A percentile compares a stretch with the other conserved stretches of the same genome.
Evolutionary conservation across 2,888 invertebrate genomes (phyloP).

Genomic region (Euzophera pinguis): DNA sequence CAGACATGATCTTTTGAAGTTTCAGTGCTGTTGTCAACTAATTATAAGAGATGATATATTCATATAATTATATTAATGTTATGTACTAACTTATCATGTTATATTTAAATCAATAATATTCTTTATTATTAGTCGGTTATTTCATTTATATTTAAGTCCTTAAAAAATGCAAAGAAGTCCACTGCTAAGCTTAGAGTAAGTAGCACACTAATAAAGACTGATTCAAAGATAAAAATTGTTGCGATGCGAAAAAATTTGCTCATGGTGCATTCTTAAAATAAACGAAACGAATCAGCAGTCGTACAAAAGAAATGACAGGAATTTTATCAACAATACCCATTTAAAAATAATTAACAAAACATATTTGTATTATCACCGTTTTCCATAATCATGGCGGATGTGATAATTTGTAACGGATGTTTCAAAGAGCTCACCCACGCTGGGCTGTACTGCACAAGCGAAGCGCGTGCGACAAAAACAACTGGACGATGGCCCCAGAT

Average conservation of each 20-base stretch:
- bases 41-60: constrained; percentile 18
- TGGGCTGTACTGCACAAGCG: not conserved
- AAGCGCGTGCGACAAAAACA: not conserved
- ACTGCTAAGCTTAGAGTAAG: no score
- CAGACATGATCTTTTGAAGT: constrained; percentile 19
- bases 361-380: constrained; percentile 28
- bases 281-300: constrained; percentile 18
- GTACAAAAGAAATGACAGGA: constrained; percentile 7
- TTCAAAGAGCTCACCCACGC: constrained; percentile 24
- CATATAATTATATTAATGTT: constrained; percentile 25
- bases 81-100: constrained; percentile 44
- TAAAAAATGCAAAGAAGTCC: no score
- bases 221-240: not conserved
- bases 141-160: not conserved
- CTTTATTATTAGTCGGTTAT: constrained; percentile 22
- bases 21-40: constrained; percentile 13
- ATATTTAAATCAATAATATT: constrained; percentile 40
- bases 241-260: not conserved
- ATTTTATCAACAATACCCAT: constrained; percentile 21
- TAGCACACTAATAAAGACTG: no score
- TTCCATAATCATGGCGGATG: constrained; percentile 55
- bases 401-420: constrained; percentile 57
- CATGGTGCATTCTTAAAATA: not conserved
- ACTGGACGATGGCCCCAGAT: not conserved
- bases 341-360: constrained; percentile 19